Conservation (phyloP, 2,113 vertebrate genomes). For the Trogon melanurus region DNA sequence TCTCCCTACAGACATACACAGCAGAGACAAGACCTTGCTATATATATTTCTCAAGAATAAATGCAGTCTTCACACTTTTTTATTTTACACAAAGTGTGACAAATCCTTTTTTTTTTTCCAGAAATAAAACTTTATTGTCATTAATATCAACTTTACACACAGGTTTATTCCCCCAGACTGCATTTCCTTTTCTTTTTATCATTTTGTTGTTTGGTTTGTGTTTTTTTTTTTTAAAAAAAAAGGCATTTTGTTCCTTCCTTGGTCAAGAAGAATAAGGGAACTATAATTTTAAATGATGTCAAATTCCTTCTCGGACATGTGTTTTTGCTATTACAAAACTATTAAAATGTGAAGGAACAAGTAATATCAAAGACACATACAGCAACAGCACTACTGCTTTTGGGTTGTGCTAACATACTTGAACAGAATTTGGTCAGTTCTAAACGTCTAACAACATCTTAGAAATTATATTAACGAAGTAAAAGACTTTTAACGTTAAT, state of each 20-base stretch:
- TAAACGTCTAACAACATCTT: constrained; percentile 56
- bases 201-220: not conserved
- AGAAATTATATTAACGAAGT: constrained; percentile 70
- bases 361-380: constrained; percentile 72
- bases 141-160: constrained; percentile 69
- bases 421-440: constrained; percentile 49
- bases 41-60: not conserved
- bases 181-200: constrained; percentile 5
- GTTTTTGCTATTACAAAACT: constrained; percentile 68
- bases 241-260: not conserved
- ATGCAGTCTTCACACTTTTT: constrained; percentile 29
- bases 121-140: constrained; percentile 72
- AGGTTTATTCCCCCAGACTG: constrained; percentile 51
- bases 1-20: not conserved
- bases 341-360: constrained; percentile 69
- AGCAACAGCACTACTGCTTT: constrained; percentile 67
- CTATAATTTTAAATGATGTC: not conserved
- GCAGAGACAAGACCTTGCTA: not conserved
- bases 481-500: constrained; percentile 35
- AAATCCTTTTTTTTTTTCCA: constrained; percentile 57
- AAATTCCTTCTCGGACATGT: constrained; percentile 6
- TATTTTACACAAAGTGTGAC: constrained; percentile 64
- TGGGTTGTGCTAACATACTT: constrained; percentile 64
- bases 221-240: not conserved
- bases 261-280: constrained; percentile 46